Evolutionary conservation across 2,888 invertebrate genomes (phyloP).

Genomic region (Ochropleura leucogaster): DNA sequence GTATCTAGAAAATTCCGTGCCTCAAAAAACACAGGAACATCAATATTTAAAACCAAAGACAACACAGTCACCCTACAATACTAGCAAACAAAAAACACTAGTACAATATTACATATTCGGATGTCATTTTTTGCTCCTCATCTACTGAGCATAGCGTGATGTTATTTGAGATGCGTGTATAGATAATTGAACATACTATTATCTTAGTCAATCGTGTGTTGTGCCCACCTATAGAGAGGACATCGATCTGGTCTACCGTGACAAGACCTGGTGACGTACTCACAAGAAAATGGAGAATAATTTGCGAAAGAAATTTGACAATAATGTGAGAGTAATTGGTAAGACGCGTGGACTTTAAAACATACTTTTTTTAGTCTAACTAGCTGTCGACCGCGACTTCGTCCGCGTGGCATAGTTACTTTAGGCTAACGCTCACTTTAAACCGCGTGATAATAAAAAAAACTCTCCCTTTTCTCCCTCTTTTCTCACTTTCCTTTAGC

Average conservation of each 20-base stretch:
- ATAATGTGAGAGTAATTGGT: too few relatives aligned
- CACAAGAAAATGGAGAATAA: too few relatives aligned
- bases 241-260: constrained; percentile 17
- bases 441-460: too few relatives aligned
- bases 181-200: constrained; percentile 47
- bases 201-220: constrained; percentile 30
- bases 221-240: constrained; percentile 6
- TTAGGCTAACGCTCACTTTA: too few relatives aligned
- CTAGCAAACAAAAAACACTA: constrained; percentile 73
- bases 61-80: constrained; percentile 65
- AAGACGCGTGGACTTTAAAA: too few relatives aligned
- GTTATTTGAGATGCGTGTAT: constrained; percentile 59
- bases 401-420: too few relatives aligned
- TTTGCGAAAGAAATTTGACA: too few relatives aligned
- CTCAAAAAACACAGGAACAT: background rate
- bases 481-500: too few relatives aligned
- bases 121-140: constrained; percentile 77
- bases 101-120: constrained; percentile 76
- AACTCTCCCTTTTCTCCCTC: too few relatives aligned
- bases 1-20: background rate
- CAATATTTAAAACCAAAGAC: background rate
- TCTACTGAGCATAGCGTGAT: constrained; percentile 57
- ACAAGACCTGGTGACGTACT: background rate
- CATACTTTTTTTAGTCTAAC: too few relatives aligned
- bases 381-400: too few relatives aligned